Evolutionary conservation across 2,113 vertebrate species (phyloP), one percentile per base, ranked within the genome.

Genomic region (Barbus barbus): DNA sequence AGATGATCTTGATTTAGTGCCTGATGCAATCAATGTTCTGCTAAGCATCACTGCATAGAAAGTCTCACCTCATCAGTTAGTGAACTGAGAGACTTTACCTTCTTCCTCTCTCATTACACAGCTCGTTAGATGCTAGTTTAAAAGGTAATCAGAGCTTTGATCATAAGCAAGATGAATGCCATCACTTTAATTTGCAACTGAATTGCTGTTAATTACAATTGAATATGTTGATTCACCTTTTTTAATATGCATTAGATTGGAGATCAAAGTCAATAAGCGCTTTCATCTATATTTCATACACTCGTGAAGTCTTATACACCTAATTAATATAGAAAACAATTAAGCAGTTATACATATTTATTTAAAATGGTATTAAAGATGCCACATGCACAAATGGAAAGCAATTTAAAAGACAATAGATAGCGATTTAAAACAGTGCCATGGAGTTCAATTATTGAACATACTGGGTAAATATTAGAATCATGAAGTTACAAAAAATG

Each of bases 11-110:
- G 58, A 79, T 44, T 44, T 28, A 79, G 56, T 28, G 56, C n/a
- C 20, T 63, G 77, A 79, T 61, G 36, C 77, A 28, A 78, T 78
- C 56, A 78, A 16, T 44, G 77, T 79, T 20, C 38, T 46, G 56
- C n/a, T 79, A 16, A 44, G 38, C 41, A 65, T 80, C 77, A 61
- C 12, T 11, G 58, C 36, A 44, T 20, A 18, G 22, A 61, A 28
- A 20, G 22, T 44, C n/a, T 79, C 77, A 79, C 36, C 58, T 78
- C 77, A 60, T 78, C 77, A 41, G 24, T 74, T 26, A 61, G n/a
- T 16, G 56, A 78, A 63, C 36, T 20, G 41, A 44, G n/a, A 44
- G 56, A 28, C 36, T 80, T 36, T 33, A n/a, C 44, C 53, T 5
- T 9, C 9, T 18, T 74, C n/a, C 26, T 63, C 56, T 73, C 9